Evolutionary conservation across 2,888 invertebrate species (phyloP).

Genomic region (Nebria salina): DNA sequence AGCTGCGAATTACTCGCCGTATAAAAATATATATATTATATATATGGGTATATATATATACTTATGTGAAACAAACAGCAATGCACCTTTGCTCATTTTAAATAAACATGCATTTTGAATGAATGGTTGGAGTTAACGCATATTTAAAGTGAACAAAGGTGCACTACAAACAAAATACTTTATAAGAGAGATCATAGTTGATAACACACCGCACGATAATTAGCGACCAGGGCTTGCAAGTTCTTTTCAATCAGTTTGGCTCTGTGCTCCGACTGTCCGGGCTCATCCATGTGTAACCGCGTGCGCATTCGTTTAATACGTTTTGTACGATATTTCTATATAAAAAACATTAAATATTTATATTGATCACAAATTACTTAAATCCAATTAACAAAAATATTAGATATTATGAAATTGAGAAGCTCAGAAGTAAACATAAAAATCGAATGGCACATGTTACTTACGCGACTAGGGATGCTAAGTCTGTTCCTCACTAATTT

Average conservation of each 20-base stretch:
- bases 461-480: neutral
- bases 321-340: neutral
- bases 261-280: neutral
- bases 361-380: no score
- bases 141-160: no score
- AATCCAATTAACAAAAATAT: no score
- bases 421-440: no score
- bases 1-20: no score
- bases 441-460: neutral
- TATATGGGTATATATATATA: no score
- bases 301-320: neutral
- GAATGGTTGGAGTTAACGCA: neutral
- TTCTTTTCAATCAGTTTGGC: neutral
- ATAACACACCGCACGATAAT: neutral
- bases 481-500: neutral
- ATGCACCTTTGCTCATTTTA: no score
- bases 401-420: no score
- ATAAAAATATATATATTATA: no score
- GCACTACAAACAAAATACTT: no score
- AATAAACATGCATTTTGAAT: neutral
- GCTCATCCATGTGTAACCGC: neutral
- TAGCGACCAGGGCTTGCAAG: neutral
- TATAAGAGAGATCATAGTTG: neutral
- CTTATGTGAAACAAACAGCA: no score
- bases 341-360: neutral